Conservation (phyloP, 1,140 invertebrate genomes). For the Andrena cerasifolii region DNA sequence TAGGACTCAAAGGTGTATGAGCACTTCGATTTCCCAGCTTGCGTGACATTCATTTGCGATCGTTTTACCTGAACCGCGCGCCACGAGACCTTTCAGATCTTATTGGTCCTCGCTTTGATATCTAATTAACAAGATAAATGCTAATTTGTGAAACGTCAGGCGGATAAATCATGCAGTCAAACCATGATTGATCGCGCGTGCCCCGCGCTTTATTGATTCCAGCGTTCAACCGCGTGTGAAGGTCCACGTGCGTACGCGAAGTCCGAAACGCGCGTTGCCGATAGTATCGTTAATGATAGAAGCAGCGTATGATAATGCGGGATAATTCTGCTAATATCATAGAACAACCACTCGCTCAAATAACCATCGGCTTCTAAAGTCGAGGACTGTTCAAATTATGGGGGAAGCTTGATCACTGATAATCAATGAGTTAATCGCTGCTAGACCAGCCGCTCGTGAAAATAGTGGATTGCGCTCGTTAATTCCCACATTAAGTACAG, state of each 20-base stretch:
- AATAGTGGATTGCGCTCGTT: too few species aligned
- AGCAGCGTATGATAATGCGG: not conserved
- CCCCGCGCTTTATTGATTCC: not conserved
- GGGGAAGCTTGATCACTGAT: not conserved
- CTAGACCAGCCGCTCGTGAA: too few species aligned
- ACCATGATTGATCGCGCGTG: not conserved
- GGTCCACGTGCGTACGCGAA: not conserved
- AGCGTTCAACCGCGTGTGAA: not conserved
- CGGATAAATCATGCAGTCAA: not conserved
- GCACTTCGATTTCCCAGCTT: not conserved
- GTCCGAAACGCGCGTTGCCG: not conserved
- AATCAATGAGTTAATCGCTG: not conserved
- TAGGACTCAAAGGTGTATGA: not conserved
- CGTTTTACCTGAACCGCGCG: not conserved
- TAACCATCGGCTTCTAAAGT: not conserved
- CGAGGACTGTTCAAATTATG: not conserved
- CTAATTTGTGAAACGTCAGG: not conserved
- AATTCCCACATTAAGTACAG: too few species aligned
- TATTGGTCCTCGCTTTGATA: not conserved
- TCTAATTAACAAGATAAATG: conserved; percentile 1
- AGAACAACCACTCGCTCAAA: not conserved
- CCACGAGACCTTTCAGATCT: not conserved
- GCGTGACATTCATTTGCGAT: not conserved
- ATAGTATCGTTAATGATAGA: not conserved
- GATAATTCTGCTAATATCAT: not conserved